Conservation (phyloP, 1,140 invertebrate species). For the Diorhabda sublineata region DNA sequence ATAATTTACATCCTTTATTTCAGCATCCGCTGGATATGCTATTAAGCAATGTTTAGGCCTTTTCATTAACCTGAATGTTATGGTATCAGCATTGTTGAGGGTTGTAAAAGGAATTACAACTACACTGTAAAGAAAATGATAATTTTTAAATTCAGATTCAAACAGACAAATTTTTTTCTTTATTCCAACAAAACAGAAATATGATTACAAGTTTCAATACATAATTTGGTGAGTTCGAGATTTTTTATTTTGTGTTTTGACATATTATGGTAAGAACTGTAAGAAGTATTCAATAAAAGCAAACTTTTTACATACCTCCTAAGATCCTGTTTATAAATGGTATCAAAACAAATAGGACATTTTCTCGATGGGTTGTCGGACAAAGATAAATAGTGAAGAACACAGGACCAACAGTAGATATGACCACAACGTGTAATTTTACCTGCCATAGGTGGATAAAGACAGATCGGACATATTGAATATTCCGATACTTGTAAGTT, state of each 20-base stretch:
- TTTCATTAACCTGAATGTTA: conserved; percentile 84
- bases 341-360: conserved; percentile 86
- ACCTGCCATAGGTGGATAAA: conserved; percentile 75
- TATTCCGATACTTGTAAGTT: conserved; percentile 60
- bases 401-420: conserved; percentile 93
- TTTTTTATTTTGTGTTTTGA: too few species aligned
- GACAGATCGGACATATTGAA: conserved; percentile 86
- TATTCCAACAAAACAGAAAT: too few species aligned
- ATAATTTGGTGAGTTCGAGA: too few species aligned
- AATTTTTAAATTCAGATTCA: not conserved
- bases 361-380: conserved; percentile 72
- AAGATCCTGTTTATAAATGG: conserved; percentile 70
- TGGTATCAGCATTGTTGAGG: conserved; percentile 63
- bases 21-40: conserved; percentile 59
- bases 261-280: too few species aligned
- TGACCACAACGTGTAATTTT: conserved; percentile 94
- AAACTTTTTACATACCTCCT: conserved; percentile 61
- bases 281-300: too few species aligned
- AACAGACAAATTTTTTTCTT: too few species aligned
- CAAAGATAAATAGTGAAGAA: conserved; percentile 85
- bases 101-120: conserved; percentile 55
- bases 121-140: conserved; percentile 42
- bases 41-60: conserved; percentile 73
- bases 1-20: conserved; percentile 30
- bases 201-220: too few species aligned